These are phyloP conservation scores for Aplochiton taeniatus DNA, from an alignment of 2,797 vertebrate species.

Conservation along the genomic window DNA sequence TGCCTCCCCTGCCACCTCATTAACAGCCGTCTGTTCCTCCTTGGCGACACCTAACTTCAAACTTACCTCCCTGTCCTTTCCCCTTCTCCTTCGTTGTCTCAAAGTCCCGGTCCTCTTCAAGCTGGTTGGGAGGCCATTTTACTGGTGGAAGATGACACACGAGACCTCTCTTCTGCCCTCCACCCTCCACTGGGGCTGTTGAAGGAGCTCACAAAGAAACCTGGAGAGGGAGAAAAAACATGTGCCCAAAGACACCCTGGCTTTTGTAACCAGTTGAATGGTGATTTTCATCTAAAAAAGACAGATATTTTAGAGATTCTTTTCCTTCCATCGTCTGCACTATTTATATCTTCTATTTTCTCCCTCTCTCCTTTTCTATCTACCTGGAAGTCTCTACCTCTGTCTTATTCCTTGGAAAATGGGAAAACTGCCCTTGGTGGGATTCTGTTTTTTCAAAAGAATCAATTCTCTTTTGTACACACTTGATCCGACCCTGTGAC, in stretches of 20 bases:
- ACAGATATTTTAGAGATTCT: conserved; percentile 70
- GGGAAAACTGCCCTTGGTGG: conserved; percentile 76
- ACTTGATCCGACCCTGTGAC: conserved; percentile 86
- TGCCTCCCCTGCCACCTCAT: conserved; percentile 57
- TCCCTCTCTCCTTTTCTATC: conserved; percentile 48
- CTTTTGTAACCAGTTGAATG: conserved; percentile 53
- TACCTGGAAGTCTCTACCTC: conserved; percentile 27
- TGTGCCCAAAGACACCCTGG: conserved; percentile 61
- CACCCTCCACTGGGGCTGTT: conserved; percentile 72
- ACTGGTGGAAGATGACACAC: conserved; percentile 70
- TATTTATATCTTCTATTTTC: conserved; percentile 33
- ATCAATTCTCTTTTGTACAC: conserved; percentile 89
- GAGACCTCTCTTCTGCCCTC: conserved; percentile 34
- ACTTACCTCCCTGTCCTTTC: conserved; percentile 58
- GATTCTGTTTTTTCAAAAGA: conserved; percentile 74
- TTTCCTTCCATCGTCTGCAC: conserved; percentile 15
- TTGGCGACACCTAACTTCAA: conserved; percentile 79
- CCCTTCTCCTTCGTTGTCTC: conserved; percentile 30
- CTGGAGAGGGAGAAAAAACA: conserved; percentile 65
- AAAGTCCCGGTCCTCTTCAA: conserved; percentile 55
- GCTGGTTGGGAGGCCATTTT: conserved; percentile 65
- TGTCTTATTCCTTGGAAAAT: conserved; percentile 68
- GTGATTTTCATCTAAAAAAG: conserved; percentile 66
- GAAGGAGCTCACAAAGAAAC: conserved; percentile 82
- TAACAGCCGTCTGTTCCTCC: conserved; percentile 64